Percentiles rank a stretch among this genome's conserved stretches.
Evolutionary conservation across 2,113 vertebrate species (phyloP).

Genomic region (Oncorhynchus masou): DNA sequence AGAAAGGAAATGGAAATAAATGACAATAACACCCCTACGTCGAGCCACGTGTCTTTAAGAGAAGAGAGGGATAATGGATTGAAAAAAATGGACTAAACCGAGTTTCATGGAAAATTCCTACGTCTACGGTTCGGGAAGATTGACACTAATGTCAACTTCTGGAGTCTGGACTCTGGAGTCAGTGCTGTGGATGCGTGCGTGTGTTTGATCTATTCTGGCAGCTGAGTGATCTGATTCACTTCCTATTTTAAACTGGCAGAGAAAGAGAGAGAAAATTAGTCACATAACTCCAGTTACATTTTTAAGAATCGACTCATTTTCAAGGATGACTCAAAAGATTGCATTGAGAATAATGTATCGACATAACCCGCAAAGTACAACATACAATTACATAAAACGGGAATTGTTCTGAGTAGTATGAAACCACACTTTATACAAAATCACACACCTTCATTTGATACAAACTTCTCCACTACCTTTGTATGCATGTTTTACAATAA

Average conservation of each 20-base stretch:
- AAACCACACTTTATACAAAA: too few species aligned
- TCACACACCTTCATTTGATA: neutral
- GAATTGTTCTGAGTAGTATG: too few species aligned
- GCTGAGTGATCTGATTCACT: neutral
- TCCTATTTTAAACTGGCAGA: neutral
- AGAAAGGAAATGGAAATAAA: slow-evolving; percentile 27
- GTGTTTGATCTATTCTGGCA: neutral
- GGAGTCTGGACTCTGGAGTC: slow-evolving; percentile 43
- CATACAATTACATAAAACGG: too few species aligned
- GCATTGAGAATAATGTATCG: too few species aligned
- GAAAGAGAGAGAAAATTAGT: too few species aligned
- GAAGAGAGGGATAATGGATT: neutral
- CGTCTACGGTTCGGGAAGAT: slow-evolving; percentile 53
- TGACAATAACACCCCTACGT: slow-evolving; percentile 11
- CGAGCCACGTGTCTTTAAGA: slow-evolving; percentile 13
- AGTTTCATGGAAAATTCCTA: slow-evolving; percentile 65
- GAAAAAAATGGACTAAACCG: slow-evolving; percentile 23
- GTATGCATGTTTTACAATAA: too few species aligned
- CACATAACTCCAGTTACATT: too few species aligned
- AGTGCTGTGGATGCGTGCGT: slow-evolving; percentile 23
- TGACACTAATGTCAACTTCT: slow-evolving; percentile 65
- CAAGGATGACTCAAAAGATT: too few species aligned
- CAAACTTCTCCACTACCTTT: neutral
- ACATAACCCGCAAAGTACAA: too few species aligned
- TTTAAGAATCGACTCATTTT: too few species aligned